phyloP scores from a whole-genome alignment of 1,140 invertebrate species.

The Aleiodes sp. region DNA sequence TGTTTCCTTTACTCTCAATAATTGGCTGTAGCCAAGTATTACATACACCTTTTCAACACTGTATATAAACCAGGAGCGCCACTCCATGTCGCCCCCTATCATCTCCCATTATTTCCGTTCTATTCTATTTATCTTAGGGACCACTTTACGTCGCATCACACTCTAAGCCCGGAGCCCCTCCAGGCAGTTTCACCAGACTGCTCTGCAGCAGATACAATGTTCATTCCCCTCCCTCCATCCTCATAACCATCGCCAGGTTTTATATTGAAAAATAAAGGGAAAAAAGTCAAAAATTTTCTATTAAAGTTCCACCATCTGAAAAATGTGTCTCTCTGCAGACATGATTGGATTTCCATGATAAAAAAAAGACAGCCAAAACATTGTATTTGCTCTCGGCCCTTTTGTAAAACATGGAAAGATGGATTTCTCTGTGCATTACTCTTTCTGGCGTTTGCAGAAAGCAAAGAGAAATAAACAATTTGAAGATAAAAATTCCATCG shows the following conservation, averaged over 20 bases:
- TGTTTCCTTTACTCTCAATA: conserved; percentile 1
- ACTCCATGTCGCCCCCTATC: not conserved
- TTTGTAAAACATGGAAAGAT: too few species aligned
- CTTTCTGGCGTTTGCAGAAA: too few species aligned
- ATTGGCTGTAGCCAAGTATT: conserved; percentile 14
- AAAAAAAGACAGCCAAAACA: too few species aligned
- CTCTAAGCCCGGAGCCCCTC: not conserved
- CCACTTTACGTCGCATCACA: conserved; percentile 17
- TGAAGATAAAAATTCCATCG: conserved; percentile 27
- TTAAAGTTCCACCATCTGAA: not conserved
- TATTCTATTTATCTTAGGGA: conserved; percentile 28
- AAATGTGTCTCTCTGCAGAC: not conserved
- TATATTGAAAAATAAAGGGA: too few species aligned
- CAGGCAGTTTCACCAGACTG: not conserved
- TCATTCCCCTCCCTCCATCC: too few species aligned
- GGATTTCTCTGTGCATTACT: not conserved
- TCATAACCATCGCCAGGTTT: not conserved
- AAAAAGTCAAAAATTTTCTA: not conserved
- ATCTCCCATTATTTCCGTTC: conserved; percentile 12
- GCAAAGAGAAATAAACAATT: too few species aligned
- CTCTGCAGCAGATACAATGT: not conserved
- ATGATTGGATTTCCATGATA: too few species aligned
- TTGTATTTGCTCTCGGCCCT: too few species aligned
- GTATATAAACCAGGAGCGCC: not conserved
- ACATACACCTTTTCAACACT: conserved; percentile 16